Evolutionary conservation across 2,113 vertebrate species (phyloP).

Genomic region (Corydoras sp.): DNA sequence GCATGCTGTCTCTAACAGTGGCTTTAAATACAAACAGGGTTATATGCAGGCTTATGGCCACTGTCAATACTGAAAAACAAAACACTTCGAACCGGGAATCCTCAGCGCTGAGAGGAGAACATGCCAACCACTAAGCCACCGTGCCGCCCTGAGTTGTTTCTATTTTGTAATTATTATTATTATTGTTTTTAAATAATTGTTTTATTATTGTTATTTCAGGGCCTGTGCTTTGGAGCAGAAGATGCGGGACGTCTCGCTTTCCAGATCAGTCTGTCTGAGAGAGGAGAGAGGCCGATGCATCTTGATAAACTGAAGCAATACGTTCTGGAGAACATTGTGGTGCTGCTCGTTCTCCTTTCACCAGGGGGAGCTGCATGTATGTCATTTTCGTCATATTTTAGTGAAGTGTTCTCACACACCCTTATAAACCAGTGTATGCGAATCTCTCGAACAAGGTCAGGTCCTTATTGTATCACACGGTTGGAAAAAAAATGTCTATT

Average conservation of each 20-base stretch:
- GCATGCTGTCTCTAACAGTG: no score
- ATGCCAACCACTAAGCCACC: no score
- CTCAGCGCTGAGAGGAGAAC: no score
- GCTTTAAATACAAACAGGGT: no score
- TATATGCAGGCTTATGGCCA: no score
- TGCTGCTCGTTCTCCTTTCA: constrained; percentile 77
- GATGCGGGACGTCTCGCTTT: constrained; percentile 72
- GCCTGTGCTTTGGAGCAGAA: constrained; percentile 66
- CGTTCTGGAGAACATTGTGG: constrained; percentile 86
- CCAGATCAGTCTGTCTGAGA: constrained; percentile 83
- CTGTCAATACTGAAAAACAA: no score
- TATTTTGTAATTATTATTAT: background rate
- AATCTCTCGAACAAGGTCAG: no score
- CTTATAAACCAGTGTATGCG: background rate
- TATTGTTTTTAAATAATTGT: background rate
- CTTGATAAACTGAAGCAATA: constrained; percentile 88
- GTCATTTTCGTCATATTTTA: constrained; percentile 7
- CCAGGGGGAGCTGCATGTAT: constrained; percentile 47
- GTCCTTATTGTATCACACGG: no score
- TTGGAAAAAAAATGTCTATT: no score
- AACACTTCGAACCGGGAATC: no score
- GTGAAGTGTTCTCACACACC: background rate
- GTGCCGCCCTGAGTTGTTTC: background rate
- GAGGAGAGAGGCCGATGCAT: constrained; percentile 74
- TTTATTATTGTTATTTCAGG: constrained; percentile 60